Evolutionary conservation across 2,888 invertebrate species (phyloP).

Genomic region (Leptopilina myrica): DNA sequence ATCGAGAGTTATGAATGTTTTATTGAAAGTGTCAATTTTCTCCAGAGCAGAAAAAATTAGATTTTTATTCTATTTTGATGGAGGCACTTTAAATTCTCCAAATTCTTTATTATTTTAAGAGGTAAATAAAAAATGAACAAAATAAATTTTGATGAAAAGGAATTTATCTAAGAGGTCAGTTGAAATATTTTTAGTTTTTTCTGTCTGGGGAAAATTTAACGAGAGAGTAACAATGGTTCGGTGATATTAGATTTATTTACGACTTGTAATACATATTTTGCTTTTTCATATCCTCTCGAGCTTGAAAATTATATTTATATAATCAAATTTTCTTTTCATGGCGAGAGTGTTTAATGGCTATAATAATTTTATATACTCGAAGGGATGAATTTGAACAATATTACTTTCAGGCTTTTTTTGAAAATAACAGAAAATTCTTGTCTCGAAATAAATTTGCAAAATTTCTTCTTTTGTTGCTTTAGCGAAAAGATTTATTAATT

Average conservation of each 20-base stretch:
- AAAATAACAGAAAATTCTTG: too few species aligned
- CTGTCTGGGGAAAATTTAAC: constrained; percentile 26
- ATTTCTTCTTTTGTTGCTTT: too few species aligned
- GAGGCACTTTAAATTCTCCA: too few species aligned
- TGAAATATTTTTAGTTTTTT: neutral
- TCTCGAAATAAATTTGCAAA: too few species aligned
- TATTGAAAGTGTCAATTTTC: constrained; percentile 25
- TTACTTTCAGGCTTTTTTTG: neutral
- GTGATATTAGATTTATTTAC: constrained; percentile 9
- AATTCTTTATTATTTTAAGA: too few species aligned
- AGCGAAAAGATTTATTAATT: too few species aligned
- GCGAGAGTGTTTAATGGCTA: constrained; percentile 26
- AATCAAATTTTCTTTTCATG: neutral
- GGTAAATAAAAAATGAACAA: too few species aligned
- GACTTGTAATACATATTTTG: constrained; percentile 5
- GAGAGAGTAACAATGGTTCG: constrained; percentile 30
- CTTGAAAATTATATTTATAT: constrained; percentile 1
- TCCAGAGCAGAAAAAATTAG: constrained; percentile 17
- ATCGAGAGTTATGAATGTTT: constrained; percentile 22
- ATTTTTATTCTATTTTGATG: neutral
- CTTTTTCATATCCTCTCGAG: constrained; percentile 5
- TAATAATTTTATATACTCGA: neutral
- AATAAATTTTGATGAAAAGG: too few species aligned
- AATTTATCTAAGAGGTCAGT: too few species aligned
- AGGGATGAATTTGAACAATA: neutral